A percentile compares a stretch with the other conserved stretches of the same genome.
phyloP scores from a whole-genome alignment of 1,140 invertebrate species.

The Sinella curviseta region DNA sequence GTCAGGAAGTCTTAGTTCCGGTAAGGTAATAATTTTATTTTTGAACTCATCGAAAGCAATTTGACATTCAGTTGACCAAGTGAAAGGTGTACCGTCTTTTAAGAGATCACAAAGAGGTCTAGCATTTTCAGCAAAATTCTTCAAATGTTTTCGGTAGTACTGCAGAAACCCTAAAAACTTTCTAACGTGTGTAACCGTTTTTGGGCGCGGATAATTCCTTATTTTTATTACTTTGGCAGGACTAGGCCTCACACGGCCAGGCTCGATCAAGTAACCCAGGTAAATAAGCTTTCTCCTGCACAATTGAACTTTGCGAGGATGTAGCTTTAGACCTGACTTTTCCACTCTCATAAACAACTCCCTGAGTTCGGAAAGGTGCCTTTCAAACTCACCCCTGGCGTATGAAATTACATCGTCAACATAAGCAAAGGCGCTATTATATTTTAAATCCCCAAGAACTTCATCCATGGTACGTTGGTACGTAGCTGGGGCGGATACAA shows the following conservation, averaged over 20 bases:
- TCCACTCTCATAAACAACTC: neutral
- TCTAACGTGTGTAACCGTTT: neutral
- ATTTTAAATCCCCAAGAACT: neutral
- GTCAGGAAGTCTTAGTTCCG: neutral
- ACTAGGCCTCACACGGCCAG: too few relatives aligned
- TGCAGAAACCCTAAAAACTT: neutral
- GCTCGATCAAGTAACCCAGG: neutral
- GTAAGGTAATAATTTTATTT: too few relatives aligned
- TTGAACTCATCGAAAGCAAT: neutral
- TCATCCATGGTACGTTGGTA: neutral
- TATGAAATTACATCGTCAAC: neutral
- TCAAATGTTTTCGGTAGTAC: neutral
- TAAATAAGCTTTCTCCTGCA: neutral
- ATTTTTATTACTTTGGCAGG: neutral
- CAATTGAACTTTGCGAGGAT: too few relatives aligned
- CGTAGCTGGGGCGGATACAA: neutral
- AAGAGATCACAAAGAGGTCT: too few relatives aligned
- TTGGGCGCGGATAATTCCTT: neutral
- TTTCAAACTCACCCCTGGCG: neutral
- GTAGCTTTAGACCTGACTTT: neutral
- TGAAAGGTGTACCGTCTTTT: neutral
- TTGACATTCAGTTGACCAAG: neutral
- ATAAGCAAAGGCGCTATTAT: neutral
- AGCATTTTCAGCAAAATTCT: too few relatives aligned
- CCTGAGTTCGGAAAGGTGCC: neutral